phyloP scores from a whole-genome alignment of 1,140 invertebrate genomes.

The Diorhabda elongata region DNA sequence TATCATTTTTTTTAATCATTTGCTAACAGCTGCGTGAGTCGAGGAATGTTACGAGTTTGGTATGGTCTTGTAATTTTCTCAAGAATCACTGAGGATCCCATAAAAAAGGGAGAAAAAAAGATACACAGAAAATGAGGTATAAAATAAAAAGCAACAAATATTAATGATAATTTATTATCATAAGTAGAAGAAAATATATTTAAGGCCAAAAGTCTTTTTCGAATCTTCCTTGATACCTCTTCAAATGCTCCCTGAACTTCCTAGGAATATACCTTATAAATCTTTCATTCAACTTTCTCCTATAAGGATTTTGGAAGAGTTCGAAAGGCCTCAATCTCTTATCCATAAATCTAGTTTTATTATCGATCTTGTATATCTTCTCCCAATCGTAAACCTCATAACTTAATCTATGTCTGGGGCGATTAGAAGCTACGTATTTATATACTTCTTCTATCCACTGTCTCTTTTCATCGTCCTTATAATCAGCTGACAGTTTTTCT shows the following conservation, averaged over 20 bases:
- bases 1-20: too few species aligned
- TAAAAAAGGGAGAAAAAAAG: too few species aligned
- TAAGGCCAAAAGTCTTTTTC: slow-evolving; percentile 45
- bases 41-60: too few species aligned
- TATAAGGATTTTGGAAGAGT: slow-evolving; percentile 54
- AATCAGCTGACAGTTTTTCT: slow-evolving; percentile 61
- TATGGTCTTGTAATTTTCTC: too few species aligned
- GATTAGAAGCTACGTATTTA: slow-evolving; percentile 63
- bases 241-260: slow-evolving; percentile 52
- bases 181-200: slow-evolving; percentile 14
- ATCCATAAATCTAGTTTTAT: slow-evolving; percentile 62
- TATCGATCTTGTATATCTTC: slow-evolving; percentile 67
- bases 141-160: too few species aligned
- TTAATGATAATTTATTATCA: too few species aligned
- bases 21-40: too few species aligned
- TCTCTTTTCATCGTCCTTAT: slow-evolving; percentile 60
- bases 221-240: slow-evolving; percentile 50
- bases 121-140: too few species aligned
- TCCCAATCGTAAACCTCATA: slow-evolving; percentile 75
- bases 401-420: slow-evolving; percentile 54
- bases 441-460: slow-evolving; percentile 64
- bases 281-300: slow-evolving; percentile 61
- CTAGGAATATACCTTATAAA: slow-evolving; percentile 64
- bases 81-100: too few species aligned
- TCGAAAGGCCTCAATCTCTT: slow-evolving; percentile 65